Base-by-base conservation (phyloP, 2,113 vertebrate genomes). In the Brachypteracias leptosomus region DNA sequence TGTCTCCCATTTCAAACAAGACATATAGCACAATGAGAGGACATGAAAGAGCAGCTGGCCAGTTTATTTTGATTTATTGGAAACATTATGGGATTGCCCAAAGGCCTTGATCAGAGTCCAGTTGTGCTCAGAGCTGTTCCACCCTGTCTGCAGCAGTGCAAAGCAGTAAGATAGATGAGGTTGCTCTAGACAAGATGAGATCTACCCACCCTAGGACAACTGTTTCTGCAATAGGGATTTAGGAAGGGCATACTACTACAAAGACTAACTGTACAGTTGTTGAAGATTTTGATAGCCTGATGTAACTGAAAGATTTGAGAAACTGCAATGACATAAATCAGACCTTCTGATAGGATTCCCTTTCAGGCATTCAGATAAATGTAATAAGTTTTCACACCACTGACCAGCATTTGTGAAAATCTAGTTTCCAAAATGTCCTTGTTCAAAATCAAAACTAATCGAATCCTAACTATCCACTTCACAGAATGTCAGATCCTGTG, bases 31-130 rank as follows among this genome's bases (percentile, higher is more conserved):
- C 57, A 85, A 76, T 19, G 24, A 70, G 76, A 90, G 16, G 49
- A 93, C 61, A 33, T 6, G 72, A 88, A 76, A 92, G 67, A 94
- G 66, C 89, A 95, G 80, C 87, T 95, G 77, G 66, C 31, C 87
- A 87, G 87, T 92, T 93, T 95, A 76, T 89, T 89, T 66, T 95
- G 86, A 95, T 93, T 94, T 94, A 91, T 71, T 90, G 6, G 77
- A 85, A 95, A 82, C 81, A 88, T 80, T 89, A 93, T 33, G 29
- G 67, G 33, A 83, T 66, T 85, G 71, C 74, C 85, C 85, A 66
- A 88, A 96, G 95, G 88, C 78, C 75, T 93, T 73, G 71, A 85
- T 94, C 51, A 86, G 87, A 74, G 85, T 85, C 71, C 74, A 90
- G 58, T 83, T 88, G 71, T 42, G 51, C 59, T 91, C 62, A 85